Base-by-base conservation (phyloP, 2,797 vertebrate genomes). In the Taeniopygia guttata region DNA sequence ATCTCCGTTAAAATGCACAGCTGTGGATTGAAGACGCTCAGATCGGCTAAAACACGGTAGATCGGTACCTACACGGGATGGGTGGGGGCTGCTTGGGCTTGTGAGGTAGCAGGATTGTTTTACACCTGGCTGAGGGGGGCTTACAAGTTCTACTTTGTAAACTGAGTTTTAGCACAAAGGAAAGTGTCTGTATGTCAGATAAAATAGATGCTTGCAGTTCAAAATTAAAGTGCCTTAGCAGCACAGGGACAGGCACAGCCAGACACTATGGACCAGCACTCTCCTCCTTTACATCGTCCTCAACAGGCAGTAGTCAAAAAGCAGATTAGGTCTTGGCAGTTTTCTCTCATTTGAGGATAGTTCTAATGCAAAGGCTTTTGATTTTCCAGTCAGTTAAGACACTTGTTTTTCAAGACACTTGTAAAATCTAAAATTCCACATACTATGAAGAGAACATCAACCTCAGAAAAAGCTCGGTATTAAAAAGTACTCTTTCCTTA, bases 1-100 rank as follows among this genome's bases (percentile, higher is more conserved):
- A 7, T 21, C 0, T 0, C 18, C 11, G 11, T 49, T 92, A 34
- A 82, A 78, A 23, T 19, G 23, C 16, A 1, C 17, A 55, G 4
- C 18, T 36, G 36, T 23, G 9, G 9, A 5, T 29, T 51, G 64
- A 58, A 48, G 64, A 13, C 27, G 2, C 5, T n/a, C 22, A 10
- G 36, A 9, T 60, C 1, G 0, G 25, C 60, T 15, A 6, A 42
- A 64, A 19, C 10, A 43, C 36, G 36, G 36, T 38, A 38, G 36
- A 38, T 38, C 36, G 48, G 64, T 78, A 34, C 29, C 26, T 49
- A 0, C 14, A 5, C 0, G 2, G 38, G 8, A 9, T 16, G 9
- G 11, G 13, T 1, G 7, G 30, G 27, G 27, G n/a, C 14, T 62
- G 26, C 0, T 1, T 27, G 16, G 34, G 32, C 10, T n/a, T n/a